phyloP scores from a whole-genome alignment of 1,140 invertebrate genomes.

The Arctopsyche grandis region DNA sequence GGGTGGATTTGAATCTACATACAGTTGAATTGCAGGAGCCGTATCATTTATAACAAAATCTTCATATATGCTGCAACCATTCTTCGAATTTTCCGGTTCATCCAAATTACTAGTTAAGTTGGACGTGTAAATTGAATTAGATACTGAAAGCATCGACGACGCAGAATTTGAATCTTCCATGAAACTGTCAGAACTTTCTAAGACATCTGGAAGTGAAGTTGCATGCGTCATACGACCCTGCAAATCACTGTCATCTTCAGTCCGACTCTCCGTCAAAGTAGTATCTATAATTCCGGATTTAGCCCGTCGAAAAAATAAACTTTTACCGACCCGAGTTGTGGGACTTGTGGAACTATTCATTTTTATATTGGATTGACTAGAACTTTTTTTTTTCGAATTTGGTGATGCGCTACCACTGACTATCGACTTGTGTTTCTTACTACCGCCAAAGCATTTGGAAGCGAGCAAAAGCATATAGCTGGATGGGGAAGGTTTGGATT shows the following conservation, averaged over 20 bases:
- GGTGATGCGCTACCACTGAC: background rate
- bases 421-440: constrained; percentile 61
- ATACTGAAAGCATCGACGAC: constrained; percentile 7
- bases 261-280: no score
- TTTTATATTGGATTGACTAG: background rate
- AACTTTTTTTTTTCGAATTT: background rate
- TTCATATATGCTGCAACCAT: background rate
- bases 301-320: background rate
- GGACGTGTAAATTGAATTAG: constrained; percentile 27
- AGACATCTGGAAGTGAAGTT: constrained; percentile 21
- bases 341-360: background rate
- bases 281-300: background rate
- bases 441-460: constrained; percentile 66
- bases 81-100: background rate
- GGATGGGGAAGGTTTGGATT: constrained; percentile 40
- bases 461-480: constrained; percentile 58
- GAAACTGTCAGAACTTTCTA: background rate
- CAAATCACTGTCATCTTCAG: background rate
- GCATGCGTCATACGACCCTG: background rate
- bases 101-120: background rate
- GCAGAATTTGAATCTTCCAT: background rate
- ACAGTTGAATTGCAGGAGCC: background rate
- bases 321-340: background rate
- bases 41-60: background rate
- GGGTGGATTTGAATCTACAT: background rate